Percentiles rank a stretch among this genome's conserved stretches.
These are phyloP conservation scores for Myrmophylax atrothorax DNA, from an alignment of 2,113 vertebrate genomes.

Conservation along the genomic window DNA sequence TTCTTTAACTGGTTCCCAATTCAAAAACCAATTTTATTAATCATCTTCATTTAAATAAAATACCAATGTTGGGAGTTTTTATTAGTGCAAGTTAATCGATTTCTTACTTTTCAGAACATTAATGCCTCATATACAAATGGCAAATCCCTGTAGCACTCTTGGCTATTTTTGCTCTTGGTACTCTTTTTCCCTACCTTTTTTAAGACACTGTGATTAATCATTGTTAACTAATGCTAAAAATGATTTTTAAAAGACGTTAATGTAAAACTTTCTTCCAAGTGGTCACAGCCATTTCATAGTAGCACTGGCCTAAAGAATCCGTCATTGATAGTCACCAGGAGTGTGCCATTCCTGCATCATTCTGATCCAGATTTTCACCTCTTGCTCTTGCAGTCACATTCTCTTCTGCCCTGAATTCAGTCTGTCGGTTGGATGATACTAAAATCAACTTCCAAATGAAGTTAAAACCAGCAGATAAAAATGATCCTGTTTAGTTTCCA, in stretches of 20 bases:
- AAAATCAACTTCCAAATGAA: not conserved
- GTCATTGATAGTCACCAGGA: not conserved
- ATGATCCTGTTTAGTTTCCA: not conserved
- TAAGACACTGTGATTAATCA: not conserved
- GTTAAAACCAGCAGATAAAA: not conserved
- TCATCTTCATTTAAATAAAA: not conserved
- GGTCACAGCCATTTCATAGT: slow-evolving; percentile 12
- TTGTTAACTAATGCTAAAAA: not conserved
- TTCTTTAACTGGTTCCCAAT: not conserved
- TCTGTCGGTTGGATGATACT: not conserved
- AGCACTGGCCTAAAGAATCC: slow-evolving; percentile 1
- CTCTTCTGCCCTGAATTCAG: not conserved
- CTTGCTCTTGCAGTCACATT: not conserved
- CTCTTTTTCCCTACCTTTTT: not conserved
- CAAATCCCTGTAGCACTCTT: not conserved
- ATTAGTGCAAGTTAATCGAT: not conserved
- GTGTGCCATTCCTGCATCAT: not conserved
- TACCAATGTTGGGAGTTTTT: not conserved
- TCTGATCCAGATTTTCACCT: not conserved
- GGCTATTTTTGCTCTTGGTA: not conserved
- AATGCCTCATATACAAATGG: not conserved
- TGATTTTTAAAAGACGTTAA: not conserved
- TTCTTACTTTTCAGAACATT: not conserved
- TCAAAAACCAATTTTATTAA: not conserved
- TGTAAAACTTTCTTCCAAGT: not conserved